Percentiles rank a stretch among this genome's conserved stretches.
phyloP scores from a whole-genome alignment of 2,113 vertebrate species.

The Megaptera novaeangliae region DNA sequence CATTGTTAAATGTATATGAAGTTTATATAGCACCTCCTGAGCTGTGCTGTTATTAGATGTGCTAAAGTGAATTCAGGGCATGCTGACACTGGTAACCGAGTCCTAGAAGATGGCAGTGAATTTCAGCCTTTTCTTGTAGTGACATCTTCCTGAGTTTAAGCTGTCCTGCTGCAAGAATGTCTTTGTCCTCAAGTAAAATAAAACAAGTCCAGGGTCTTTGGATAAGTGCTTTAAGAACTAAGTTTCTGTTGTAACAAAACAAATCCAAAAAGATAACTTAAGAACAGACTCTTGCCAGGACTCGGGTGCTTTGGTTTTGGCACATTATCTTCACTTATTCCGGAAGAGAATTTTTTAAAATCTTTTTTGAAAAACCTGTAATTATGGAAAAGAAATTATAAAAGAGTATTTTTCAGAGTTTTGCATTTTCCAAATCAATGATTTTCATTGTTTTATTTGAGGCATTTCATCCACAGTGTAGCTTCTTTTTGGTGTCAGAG shows the following conservation, averaged over 20 bases:
- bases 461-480: not conserved
- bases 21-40: not conserved
- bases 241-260: slow-evolving; percentile 5
- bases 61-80: not conserved
- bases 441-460: not conserved
- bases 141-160: not conserved
- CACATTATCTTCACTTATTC: not conserved
- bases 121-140: not conserved
- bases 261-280: not conserved
- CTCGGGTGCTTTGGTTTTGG: not conserved
- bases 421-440: not conserved
- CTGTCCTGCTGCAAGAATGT: not conserved
- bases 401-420: slow-evolving; percentile 13
- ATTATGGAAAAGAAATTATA: not conserved
- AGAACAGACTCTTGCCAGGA: not conserved
- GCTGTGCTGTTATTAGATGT: not conserved
- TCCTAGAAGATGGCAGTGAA: not conserved
- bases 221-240: not conserved
- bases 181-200: not conserved
- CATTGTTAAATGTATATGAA: not conserved
- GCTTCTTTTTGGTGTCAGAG: not conserved
- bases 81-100: not conserved
- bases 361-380: not conserved
- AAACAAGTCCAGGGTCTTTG: not conserved
- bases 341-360: not conserved